These are phyloP conservation scores for Cygnus buccinator DNA, from an alignment of 2,113 vertebrate species.

Conservation along the genomic window DNA sequence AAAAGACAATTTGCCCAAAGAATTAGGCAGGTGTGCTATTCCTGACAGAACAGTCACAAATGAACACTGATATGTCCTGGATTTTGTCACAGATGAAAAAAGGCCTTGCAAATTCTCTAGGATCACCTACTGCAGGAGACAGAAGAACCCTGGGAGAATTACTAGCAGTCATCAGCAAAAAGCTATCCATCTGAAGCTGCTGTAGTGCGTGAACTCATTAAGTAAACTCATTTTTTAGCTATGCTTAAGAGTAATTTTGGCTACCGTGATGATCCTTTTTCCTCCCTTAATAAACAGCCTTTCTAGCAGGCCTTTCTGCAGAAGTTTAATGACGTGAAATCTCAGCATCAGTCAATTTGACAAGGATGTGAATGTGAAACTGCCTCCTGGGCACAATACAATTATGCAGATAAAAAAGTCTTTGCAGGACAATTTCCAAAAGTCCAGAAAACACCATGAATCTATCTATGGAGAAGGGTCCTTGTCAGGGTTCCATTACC, in stretches of 20 bases:
- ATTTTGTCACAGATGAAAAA: background rate
- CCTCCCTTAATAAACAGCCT: background rate
- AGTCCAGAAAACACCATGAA: background rate
- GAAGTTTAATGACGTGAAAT: constrained; percentile 5
- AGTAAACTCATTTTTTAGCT: background rate
- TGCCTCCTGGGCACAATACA: background rate
- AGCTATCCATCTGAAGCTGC: background rate
- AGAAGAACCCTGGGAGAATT: background rate
- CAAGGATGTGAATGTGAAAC: constrained; percentile 7
- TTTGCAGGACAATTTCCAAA: background rate
- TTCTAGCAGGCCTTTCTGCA: background rate
- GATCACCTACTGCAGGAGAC: background rate
- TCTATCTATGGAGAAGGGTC: background rate
- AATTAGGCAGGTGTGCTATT: background rate
- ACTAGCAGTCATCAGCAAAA: background rate
- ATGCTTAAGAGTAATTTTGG: background rate
- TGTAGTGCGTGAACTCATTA: background rate
- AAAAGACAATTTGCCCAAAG: background rate
- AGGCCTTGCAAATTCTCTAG: background rate
- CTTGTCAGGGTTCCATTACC: background rate
- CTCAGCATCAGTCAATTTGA: constrained; percentile 17
- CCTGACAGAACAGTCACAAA: background rate
- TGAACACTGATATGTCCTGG: background rate
- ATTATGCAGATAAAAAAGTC: background rate
- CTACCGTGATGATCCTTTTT: background rate